These are phyloP conservation scores for Acanthiza pusilla DNA, from an alignment of 2,797 vertebrate genomes.

Conservation along the genomic window DNA sequence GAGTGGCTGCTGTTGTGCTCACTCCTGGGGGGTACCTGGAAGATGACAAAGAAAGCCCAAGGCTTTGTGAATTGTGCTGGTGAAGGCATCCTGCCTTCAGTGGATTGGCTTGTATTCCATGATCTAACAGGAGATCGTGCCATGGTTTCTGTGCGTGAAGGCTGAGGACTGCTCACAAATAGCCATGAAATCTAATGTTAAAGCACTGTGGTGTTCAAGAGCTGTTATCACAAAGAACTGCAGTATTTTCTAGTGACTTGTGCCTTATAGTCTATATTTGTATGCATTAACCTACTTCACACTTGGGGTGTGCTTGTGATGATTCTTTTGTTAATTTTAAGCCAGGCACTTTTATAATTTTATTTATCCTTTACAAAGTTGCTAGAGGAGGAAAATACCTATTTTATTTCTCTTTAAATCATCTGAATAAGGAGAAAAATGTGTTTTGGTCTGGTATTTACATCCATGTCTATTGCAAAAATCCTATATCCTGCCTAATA, in stretches of 20 bases:
- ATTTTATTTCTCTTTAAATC: background rate
- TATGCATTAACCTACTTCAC: constrained; percentile 3
- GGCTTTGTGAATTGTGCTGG: background rate
- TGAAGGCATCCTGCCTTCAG: background rate
- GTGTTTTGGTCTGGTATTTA: background rate
- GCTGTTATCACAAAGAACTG: background rate
- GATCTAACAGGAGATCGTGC: background rate
- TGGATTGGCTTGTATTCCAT: background rate
- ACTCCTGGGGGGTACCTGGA: background rate
- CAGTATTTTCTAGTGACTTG: background rate
- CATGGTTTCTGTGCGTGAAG: background rate
- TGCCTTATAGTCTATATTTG: background rate
- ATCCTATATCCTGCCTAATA: background rate
- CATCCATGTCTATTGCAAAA: background rate
- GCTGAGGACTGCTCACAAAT: background rate
- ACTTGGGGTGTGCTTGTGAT: background rate
- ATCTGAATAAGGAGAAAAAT: background rate
- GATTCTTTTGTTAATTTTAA: background rate
- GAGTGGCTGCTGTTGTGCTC: background rate
- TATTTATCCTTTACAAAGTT: background rate
- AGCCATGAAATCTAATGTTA: background rate
- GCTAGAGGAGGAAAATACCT: background rate
- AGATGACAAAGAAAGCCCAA: background rate
- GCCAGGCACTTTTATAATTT: background rate
- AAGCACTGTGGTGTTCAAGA: background rate